A percentile compares a stretch with the other conserved stretches of the same genome.
These are phyloP conservation scores for Corticium candelabrum DNA, from an alignment of 37 sponge, comb jelly and placozoan genomes.

Conservation along the genomic window DNA sequence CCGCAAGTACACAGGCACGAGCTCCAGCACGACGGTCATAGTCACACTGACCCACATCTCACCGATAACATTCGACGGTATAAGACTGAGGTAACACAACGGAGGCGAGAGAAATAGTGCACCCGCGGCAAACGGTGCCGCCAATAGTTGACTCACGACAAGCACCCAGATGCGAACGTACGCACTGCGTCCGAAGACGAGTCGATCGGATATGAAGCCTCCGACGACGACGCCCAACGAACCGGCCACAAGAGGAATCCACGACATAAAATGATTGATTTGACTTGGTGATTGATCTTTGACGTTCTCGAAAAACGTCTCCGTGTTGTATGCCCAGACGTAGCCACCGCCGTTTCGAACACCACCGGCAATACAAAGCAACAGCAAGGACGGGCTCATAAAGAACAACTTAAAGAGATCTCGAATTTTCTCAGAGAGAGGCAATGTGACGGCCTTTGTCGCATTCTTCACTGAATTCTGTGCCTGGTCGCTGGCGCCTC, in stretches of 20 bases:
- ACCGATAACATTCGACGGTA: slow-evolving; percentile 53
- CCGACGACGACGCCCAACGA: slow-evolving; percentile 60
- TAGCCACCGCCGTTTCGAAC: slow-evolving; percentile 54
- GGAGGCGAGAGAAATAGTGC: slow-evolving; percentile 50
- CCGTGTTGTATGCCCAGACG: slow-evolving; percentile 71
- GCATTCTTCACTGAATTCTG: neutral
- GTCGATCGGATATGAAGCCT: slow-evolving; percentile 48
- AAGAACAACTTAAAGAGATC: neutral
- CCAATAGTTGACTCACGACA: slow-evolving; percentile 49
- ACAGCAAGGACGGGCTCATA: slow-evolving; percentile 27
- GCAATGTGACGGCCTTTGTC: neutral
- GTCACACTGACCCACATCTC: slow-evolving; percentile 84
- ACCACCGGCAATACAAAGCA: slow-evolving; percentile 59
- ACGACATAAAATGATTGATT: slow-evolving; percentile 32
- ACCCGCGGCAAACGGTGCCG: slow-evolving; percentile 60
- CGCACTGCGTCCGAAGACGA: slow-evolving; percentile 21
- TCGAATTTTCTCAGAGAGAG: neutral
- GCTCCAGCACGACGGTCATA: slow-evolving; percentile 51
- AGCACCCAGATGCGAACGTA: slow-evolving; percentile 51
- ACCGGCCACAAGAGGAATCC: slow-evolving; percentile 72
- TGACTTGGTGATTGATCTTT: slow-evolving; percentile 3
- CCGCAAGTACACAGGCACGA: slow-evolving; percentile 32
- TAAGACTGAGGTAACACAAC: slow-evolving; percentile 56
- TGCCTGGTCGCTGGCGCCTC: neutral
- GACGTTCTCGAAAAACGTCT: slow-evolving; percentile 33